Base-by-base conservation (phyloP, 2,113 vertebrate species). In the Cercopithecus mona region DNA sequence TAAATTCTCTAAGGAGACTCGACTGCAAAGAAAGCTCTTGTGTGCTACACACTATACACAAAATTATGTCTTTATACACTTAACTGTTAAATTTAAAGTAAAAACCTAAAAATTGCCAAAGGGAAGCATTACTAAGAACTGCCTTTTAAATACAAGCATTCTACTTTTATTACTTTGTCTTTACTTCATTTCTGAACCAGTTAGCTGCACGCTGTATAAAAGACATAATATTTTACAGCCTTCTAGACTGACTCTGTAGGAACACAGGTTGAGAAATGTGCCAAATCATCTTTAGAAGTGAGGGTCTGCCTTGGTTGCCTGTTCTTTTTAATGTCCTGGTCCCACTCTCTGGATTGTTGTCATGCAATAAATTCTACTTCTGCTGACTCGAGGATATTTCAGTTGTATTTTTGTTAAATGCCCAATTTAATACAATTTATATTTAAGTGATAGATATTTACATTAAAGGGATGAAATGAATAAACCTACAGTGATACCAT, bases 1-100 rank as follows among this genome's bases (percentile, higher is more conserved):
- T 25, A 40, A 91, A 98, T 91, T 97, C 97, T 98, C 96, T 66
- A 93, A 98, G 95, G 98, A 98, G 92, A 32, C 75, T 98, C 61
- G 75, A 35, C 38, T 45, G 92, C 81, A 97, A 23, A 48, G 88
- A 55, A 95, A 96, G 81, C 68, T 96, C 92, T 83, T 27, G 12
- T 94, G 27, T 16, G 9, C 96, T 91, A 78, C 50, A n/a, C 78
- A 81, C 96, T 66, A 25, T 85, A 83, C 14, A 84, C 9, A 4
- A 72, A 95, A 97, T 87, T 76, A 70, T 89, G 94, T 93, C 87
- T 88, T 95, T 94, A 82, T 96, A 8, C 57, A 94, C 61, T 94
- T 86, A 95, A 50, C 57, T 75, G 40, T 89, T 79, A 88, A 43
- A 59, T 94, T 92, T 93, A 92, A 97, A 85, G 30, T 72, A 70